Evolutionary conservation across 2,888 invertebrate species (phyloP).

Genomic region (Chloroclysta siterata): DNA sequence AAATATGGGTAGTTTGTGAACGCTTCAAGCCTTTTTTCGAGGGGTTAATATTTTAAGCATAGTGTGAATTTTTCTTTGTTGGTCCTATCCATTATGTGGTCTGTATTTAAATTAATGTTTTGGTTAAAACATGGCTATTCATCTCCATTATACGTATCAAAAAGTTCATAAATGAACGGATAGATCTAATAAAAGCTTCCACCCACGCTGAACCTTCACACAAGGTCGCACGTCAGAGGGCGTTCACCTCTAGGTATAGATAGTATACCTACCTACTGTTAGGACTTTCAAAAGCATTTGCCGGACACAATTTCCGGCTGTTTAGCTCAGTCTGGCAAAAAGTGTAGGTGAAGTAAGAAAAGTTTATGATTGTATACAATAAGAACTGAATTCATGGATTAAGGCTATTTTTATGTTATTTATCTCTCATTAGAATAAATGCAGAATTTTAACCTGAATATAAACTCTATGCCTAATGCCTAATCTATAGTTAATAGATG

Average conservation of each 20-base stretch:
- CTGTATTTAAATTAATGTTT: not conserved
- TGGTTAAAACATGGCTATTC: conserved; percentile 3
- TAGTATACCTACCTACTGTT: conserved; percentile 11
- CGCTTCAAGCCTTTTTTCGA: too few species aligned
- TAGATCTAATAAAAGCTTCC: conserved; percentile 29
- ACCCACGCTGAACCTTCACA: conserved; percentile 36
- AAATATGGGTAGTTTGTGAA: too few species aligned
- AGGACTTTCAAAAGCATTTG: conserved; percentile 10
- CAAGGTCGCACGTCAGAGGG: conserved; percentile 39
- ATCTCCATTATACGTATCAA: conserved; percentile 30
- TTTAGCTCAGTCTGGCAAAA: not conserved
- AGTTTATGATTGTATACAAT: too few species aligned
- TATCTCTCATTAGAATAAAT: too few species aligned
- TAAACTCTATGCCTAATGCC: too few species aligned
- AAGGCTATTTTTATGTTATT: too few species aligned
- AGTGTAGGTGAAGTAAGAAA: not conserved
- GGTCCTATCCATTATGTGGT: not conserved
- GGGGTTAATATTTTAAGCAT: too few species aligned
- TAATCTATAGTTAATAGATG: too few species aligned
- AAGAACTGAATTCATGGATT: too few species aligned
- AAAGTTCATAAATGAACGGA: conserved; percentile 23
- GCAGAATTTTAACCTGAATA: too few species aligned
- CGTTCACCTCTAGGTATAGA: conserved; percentile 29
- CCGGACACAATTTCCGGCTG: not conserved
- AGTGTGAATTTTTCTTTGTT: too few species aligned